A percentile compares a stretch with the other conserved stretches of the same genome.
Evolutionary conservation across 2,888 invertebrate genomes (phyloP).

Genomic region (Drosophila neoperkinsi): DNA sequence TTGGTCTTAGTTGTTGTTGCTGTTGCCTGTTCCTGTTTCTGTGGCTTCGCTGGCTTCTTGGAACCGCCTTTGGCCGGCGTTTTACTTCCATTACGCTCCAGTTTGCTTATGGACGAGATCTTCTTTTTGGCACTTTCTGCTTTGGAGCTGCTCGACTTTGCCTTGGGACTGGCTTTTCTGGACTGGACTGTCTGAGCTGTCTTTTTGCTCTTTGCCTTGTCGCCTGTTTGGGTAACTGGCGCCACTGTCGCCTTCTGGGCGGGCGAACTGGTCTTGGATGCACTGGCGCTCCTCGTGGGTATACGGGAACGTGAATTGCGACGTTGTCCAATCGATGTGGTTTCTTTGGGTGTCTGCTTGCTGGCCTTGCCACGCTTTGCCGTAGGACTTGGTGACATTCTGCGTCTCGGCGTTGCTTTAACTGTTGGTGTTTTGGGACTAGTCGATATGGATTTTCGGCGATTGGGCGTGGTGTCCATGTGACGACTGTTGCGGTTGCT

Average conservation of each 20-base stretch:
- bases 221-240: slow-evolving; percentile 24
- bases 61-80: slow-evolving; percentile 41
- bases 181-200: too few relatives aligned
- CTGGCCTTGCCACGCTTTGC: slow-evolving; percentile 28
- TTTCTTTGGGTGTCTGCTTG: slow-evolving; percentile 31
- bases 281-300: slow-evolving; percentile 68
- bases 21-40: slow-evolving; percentile 28
- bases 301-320: slow-evolving; percentile 77
- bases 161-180: slow-evolving; percentile 40
- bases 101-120: slow-evolving; percentile 59
- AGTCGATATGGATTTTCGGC: slow-evolving; percentile 78
- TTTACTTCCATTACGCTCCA: slow-evolving; percentile 48
- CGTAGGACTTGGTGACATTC: slow-evolving; percentile 77
- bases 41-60: slow-evolving; percentile 18
- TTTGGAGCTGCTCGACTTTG: slow-evolving; percentile 52
- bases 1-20: slow-evolving; percentile 42
- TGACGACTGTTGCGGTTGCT: slow-evolving; percentile 64
- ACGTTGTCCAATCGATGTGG: slow-evolving; percentile 20
- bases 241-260: slow-evolving; percentile 42
- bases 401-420: slow-evolving; percentile 37
- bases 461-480: slow-evolving; percentile 50
- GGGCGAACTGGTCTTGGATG: slow-evolving; percentile 44
- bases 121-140: slow-evolving; percentile 84
- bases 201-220: slow-evolving; percentile 33
- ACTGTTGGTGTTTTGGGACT: slow-evolving; percentile 63